Conservation (phyloP, 2,888 invertebrate species). For the Byasa hedistus region DNA sequence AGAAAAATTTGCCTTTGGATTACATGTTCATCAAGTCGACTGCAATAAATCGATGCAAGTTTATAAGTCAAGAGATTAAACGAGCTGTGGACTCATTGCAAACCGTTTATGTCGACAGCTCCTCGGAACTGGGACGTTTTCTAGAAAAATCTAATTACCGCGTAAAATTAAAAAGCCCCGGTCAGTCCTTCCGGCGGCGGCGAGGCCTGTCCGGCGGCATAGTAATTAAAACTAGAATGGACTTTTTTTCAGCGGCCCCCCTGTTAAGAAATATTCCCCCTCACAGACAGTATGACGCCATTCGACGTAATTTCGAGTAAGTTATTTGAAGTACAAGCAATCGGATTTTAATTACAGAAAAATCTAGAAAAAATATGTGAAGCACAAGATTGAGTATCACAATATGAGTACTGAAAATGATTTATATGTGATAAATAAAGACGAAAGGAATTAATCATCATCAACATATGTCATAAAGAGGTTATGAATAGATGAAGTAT, state of each 20-base stretch:
- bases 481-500: too few species aligned
- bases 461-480: too few species aligned
- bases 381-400: too few species aligned
- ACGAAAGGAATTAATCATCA: too few species aligned
- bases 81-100: conserved; percentile 14
- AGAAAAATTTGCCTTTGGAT: too few species aligned
- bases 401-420: too few species aligned
- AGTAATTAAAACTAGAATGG: conserved; percentile 59
- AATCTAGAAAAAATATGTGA: too few species aligned
- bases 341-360: too few species aligned
- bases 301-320: conserved; percentile 19
- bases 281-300: conserved; percentile 23
- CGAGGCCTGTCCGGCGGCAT: conserved; percentile 44
- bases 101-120: conserved; percentile 34
- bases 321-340: too few species aligned
- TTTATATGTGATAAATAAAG: too few species aligned
- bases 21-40: too few species aligned
- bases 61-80: conserved; percentile 12
- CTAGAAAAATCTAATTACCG: conserved; percentile 61
- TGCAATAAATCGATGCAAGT: too few species aligned
- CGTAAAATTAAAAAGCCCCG: conserved; percentile 57
- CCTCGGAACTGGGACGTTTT: conserved; percentile 32
- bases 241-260: conserved; percentile 41
- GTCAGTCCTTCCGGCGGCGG: conserved; percentile 45
- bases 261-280: conserved; percentile 30